Evolutionary conservation across 2,113 vertebrate genomes (phyloP).

Genomic region (Lepus americanus): DNA sequence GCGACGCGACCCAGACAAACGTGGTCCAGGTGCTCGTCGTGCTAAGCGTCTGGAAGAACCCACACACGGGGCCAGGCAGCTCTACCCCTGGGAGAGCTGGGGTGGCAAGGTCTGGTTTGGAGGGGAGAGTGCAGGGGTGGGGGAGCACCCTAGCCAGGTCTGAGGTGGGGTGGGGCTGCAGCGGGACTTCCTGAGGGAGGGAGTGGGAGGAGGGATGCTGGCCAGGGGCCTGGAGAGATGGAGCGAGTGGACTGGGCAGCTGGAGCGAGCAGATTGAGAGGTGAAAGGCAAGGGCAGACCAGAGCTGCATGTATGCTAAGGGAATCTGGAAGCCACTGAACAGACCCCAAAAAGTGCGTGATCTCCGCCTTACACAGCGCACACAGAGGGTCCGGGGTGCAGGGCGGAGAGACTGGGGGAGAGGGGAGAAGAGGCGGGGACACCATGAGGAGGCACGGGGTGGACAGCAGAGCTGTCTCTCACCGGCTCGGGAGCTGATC

Average conservation of each 20-base stretch:
- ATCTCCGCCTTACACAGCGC: background rate
- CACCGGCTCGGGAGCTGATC: background rate
- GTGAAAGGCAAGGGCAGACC: background rate
- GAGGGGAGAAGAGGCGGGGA: background rate
- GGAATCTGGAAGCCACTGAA: background rate
- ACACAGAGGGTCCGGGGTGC: too few relatives aligned
- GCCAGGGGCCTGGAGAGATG: background rate
- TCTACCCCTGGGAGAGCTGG: too few relatives aligned
- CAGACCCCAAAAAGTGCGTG: background rate
- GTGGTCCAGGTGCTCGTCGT: background rate
- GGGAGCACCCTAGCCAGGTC: background rate
- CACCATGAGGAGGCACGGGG: background rate
- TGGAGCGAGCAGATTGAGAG: background rate
- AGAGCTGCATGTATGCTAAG: background rate
- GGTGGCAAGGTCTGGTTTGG: background rate
- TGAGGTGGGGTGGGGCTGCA: too few relatives aligned
- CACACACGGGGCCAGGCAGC: background rate
- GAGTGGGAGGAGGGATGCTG: accelerated
- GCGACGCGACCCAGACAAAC: background rate
- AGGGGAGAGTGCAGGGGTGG: background rate
- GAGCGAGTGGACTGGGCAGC: background rate
- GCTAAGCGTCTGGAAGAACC: background rate
- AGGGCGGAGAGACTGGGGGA: background rate
- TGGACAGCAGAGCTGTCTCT: background rate
- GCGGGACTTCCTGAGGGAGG: background rate